Base-by-base conservation (phyloP, 2,113 vertebrate genomes). In the Passer domesticus region DNA sequence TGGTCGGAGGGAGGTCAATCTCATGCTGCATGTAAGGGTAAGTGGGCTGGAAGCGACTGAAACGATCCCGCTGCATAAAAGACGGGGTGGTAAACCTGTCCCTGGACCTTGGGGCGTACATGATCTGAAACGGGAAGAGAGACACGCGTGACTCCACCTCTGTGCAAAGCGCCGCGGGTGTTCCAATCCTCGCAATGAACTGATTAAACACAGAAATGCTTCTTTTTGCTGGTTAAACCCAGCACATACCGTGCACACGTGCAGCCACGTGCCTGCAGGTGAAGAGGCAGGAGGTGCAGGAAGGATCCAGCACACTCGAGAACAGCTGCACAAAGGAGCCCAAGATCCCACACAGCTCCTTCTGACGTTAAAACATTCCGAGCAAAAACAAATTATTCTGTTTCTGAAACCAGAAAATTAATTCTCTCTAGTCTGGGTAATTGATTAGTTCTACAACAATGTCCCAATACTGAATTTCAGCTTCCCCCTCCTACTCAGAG, bases 31-130 rank as follows among this genome's bases (percentile, higher is more conserved):
- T 98, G 91, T 99, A 99, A 15, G 99, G 99, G 96, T 99, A 99
- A 25, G 99, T 99, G 96, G 99, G 99, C 98, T 99, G 99, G 98
- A 99, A 99, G 98, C 98, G 99, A 97, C 99, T 98, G 98, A 99
- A 99, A 70, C 98, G 98, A 89, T 99, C 99, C 92, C 99, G 98
- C 97, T 99, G 99, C 97, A 99, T 98, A 86, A 99, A 99, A 59
- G 99, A 98, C 3, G 99, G 98, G 62, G 99, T 94, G 0, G 98
- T 98, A 87, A 99, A 99, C 96, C 99, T 98, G 95, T 99, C 99
- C 95, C 98, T 97, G 89, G 98, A 97, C 96, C 98, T 98, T 16
- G 99, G 98, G 69, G 99, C 98, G 11, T 99, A 99, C 97, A 99
- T 98, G 60, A 99, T 98, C 99, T 99, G 97, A 35, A 97, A 97